These are phyloP conservation scores for Euleptes europaea DNA, from an alignment of 2,113 vertebrate genomes.

Conservation along the genomic window DNA sequence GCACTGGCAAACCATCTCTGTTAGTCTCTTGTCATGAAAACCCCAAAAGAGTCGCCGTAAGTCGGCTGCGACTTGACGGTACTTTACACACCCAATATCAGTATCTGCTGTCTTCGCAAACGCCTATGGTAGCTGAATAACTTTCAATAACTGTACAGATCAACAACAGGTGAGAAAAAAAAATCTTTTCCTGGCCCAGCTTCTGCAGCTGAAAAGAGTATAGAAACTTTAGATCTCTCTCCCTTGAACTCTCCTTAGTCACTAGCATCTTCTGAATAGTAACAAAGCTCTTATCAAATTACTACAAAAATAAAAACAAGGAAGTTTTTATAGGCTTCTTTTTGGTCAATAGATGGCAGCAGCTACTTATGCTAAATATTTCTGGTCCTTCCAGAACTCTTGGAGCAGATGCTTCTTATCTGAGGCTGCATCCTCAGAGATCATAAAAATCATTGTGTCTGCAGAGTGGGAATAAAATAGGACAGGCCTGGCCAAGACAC, in stretches of 20 bases:
- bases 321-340: neutral
- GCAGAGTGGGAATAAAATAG: neutral
- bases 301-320: neutral
- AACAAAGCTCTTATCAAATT: neutral
- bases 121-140: neutral
- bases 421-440: neutral
- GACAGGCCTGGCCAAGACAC: accelerated
- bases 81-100: neutral
- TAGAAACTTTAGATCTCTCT: too few species aligned
- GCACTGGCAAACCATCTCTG: too few species aligned
- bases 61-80: too few species aligned
- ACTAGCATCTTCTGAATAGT: neutral
- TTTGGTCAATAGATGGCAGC: slow-evolving; percentile 67
- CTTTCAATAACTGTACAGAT: neutral
- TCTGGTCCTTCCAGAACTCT: accelerated
- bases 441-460: neutral
- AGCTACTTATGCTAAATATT: slow-evolving; percentile 7
- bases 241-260: too few species aligned
- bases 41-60: too few species aligned
- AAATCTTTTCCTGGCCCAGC: neutral
- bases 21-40: too few species aligned
- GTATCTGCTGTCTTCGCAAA: neutral
- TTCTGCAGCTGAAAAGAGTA: neutral
- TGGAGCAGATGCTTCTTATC: neutral
- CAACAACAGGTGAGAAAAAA: neutral